Evolutionary conservation across 2,797 vertebrate genomes (phyloP).

Genomic region (Melanotaenia nigrans): DNA sequence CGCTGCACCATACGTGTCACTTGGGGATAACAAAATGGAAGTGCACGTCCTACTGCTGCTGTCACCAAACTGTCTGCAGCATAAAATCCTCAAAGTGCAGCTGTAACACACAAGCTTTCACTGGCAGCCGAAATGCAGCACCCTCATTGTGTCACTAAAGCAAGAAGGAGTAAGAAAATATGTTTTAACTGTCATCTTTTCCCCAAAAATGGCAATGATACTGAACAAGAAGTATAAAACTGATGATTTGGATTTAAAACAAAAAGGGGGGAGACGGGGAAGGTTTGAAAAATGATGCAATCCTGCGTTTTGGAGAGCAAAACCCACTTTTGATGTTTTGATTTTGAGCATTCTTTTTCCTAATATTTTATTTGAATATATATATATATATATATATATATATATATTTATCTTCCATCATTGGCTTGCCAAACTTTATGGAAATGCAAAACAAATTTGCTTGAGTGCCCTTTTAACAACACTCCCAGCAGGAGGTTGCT

Average conservation of each 20-base stretch:
- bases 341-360: no score
- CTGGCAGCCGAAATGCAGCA: neutral
- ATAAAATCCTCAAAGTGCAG: neutral
- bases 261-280: no score
- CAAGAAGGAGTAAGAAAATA: neutral
- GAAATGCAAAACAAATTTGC: constrained; percentile 8
- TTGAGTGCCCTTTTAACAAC: constrained; percentile 1
- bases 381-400: no score
- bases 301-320: neutral
- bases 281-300: no score
- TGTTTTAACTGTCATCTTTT: neutral
- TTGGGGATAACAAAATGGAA: constrained; percentile 16
- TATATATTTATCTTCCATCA: neutral
- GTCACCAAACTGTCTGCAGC: neutral
- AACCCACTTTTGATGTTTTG: neutral
- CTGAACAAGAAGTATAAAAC: no score
- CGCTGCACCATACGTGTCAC: constrained; percentile 16
- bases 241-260: no score
- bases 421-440: constrained; percentile 2
- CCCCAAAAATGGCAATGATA: no score
- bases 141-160: neutral
- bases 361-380: no score
- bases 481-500: neutral
- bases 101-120: neutral
- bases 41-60: neutral